Percentiles rank a stretch among this genome's conserved stretches.
Evolutionary conservation across 1,140 invertebrate genomes (phyloP).

Genomic region (Lutraria rhynchaena): DNA sequence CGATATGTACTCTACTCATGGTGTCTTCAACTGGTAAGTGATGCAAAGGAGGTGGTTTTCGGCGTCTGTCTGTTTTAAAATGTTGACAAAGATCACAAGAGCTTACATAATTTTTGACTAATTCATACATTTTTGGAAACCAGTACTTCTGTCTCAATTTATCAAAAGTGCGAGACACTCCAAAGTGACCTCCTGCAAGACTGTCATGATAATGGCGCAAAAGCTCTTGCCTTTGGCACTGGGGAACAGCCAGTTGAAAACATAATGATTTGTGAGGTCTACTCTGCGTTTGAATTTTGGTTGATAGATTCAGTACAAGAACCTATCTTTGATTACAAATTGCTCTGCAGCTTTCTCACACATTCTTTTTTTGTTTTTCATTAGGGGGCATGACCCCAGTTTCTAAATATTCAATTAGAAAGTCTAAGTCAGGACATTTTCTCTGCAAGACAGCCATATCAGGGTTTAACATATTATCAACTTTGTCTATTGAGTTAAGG

Average conservation of each 20-base stretch:
- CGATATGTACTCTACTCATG: conserved; percentile 17
- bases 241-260: conserved; percentile 26
- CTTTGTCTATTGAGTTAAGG: background rate
- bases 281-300: conserved; percentile 20
- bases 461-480: background rate
- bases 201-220: conserved; percentile 16
- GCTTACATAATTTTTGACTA: conserved; percentile 14
- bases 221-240: background rate
- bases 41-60: background rate
- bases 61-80: background rate
- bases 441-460: conserved; percentile 34
- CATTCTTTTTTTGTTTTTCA: conserved; percentile 49
- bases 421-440: conserved; percentile 17
- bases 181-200: conserved; percentile 36
- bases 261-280: background rate
- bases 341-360: conserved; percentile 18
- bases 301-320: conserved; percentile 22
- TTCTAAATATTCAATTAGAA: conserved; percentile 43
- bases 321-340: conserved; percentile 34
- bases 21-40: conserved; percentile 22
- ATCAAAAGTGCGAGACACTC: background rate
- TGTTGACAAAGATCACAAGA: conserved; percentile 30
- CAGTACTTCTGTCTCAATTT: conserved; percentile 26
- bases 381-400: conserved; percentile 31
- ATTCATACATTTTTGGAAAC: conserved; percentile 14